Evolutionary conservation across 2,797 vertebrate species (phyloP).

Genomic region (Chromobotia macracanthus): DNA sequence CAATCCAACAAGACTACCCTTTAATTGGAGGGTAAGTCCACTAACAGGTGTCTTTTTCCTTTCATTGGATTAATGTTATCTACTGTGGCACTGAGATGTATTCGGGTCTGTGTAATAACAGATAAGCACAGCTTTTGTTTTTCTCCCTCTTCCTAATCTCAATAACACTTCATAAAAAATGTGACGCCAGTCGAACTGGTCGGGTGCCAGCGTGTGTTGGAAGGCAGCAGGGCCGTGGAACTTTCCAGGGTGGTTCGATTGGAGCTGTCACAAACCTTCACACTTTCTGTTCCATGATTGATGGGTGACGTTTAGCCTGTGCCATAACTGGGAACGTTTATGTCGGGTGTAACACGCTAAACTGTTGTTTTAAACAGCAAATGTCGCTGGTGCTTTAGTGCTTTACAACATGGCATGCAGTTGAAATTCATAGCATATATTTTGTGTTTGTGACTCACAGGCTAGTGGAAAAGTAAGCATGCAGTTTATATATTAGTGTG

Average conservation of each 20-base stretch:
- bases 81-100: constrained; percentile 35
- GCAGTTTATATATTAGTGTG: constrained; percentile 1
- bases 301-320: neutral
- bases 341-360: constrained; percentile 10
- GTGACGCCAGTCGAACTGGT: constrained; percentile 40
- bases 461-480: neutral
- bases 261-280: constrained; percentile 7
- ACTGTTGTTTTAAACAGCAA: neutral
- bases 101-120: constrained; percentile 50
- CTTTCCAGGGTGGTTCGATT: constrained; percentile 40
- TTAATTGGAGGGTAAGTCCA: constrained; percentile 25
- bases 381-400: neutral
- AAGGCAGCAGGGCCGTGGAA: constrained; percentile 33
- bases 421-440: neutral
- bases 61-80: constrained; percentile 27
- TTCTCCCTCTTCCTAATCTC: constrained; percentile 42
- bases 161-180: constrained; percentile 50
- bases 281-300: constrained; percentile 21
- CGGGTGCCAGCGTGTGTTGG: constrained; percentile 38
- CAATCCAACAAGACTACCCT: constrained; percentile 32
- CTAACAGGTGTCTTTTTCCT: constrained; percentile 47
- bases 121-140: constrained; percentile 52
- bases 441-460: neutral
- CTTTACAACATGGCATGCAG: neutral
- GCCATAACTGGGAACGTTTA: neutral